Evolutionary conservation across 2,797 vertebrate genomes (phyloP).

Genomic region (Lithobates sylvaticus): DNA sequence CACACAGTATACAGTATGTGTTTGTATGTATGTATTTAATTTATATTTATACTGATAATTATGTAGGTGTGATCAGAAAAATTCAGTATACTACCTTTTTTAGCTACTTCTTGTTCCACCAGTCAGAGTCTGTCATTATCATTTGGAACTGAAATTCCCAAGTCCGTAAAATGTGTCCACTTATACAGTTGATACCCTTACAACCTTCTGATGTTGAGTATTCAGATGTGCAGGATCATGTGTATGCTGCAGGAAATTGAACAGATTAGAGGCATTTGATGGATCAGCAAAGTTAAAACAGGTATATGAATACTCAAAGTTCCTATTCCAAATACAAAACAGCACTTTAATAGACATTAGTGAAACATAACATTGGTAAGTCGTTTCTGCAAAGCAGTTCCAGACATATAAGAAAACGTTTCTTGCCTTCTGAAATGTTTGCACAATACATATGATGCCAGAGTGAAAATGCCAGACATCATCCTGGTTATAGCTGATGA

Average conservation of each 20-base stretch:
- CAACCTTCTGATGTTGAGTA: neutral
- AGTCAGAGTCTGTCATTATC: slow-evolving; percentile 8
- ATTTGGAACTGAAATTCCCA: neutral
- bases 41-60: neutral
- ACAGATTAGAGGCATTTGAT: neutral
- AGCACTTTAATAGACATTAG: too few species aligned
- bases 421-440: neutral
- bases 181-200: neutral
- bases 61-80: neutral
- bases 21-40: too few species aligned
- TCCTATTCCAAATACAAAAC: neutral
- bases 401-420: neutral
- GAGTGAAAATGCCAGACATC: neutral
- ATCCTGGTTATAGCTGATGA: neutral
- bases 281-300: neutral
- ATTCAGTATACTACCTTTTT: slow-evolving; percentile 15
- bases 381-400: neutral
- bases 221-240: neutral
- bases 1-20: too few species aligned
- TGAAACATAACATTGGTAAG: neutral
- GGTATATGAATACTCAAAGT: slow-evolving; percentile 51
- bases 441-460: neutral
- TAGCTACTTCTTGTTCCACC: neutral
- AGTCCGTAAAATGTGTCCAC: neutral
- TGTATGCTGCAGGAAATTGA: neutral